phyloP scores from a whole-genome alignment of 2,888 invertebrate species.

The Thymelicus acteon region DNA sequence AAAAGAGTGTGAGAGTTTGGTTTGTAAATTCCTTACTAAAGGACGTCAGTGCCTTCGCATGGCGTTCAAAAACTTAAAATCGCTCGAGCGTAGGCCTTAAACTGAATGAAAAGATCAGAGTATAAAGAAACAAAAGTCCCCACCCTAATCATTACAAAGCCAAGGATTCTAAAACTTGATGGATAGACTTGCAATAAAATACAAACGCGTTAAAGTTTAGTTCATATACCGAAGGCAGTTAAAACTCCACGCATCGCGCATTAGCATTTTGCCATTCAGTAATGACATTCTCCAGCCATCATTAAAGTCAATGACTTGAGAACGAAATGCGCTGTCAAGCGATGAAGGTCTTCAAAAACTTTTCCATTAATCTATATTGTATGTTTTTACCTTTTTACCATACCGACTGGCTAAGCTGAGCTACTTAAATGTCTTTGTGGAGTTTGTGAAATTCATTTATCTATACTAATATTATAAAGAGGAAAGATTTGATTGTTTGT shows the following conservation, averaged over 20 bases:
- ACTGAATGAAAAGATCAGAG: no score
- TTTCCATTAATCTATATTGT: conserved; percentile 57
- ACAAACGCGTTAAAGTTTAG: conserved; percentile 13
- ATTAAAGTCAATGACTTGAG: conserved; percentile 72
- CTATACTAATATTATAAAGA: no score
- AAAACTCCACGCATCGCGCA: conserved; percentile 38
- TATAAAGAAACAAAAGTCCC: no score
- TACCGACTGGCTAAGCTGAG: conserved; percentile 26
- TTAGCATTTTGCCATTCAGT: conserved; percentile 50
- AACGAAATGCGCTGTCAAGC: conserved; percentile 57
- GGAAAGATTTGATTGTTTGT: no score
- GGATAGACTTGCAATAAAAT: neutral
- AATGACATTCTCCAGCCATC: conserved; percentile 62
- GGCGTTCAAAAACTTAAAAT: no score
- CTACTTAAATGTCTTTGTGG: conserved; percentile 18
- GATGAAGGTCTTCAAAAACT: conserved; percentile 52
- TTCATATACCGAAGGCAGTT: conserved; percentile 32
- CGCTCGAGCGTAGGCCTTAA: no score
- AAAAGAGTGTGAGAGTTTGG: no score
- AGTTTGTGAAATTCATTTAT: conserved; percentile 19
- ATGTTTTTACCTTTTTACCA: no score
- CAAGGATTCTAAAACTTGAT: conserved; percentile 2
- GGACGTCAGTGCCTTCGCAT: no score
- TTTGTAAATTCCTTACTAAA: no score
- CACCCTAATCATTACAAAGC: neutral